Evolutionary conservation across 2,113 vertebrate species (phyloP).

Genomic region (Psammodynastes pulverulentus): DNA sequence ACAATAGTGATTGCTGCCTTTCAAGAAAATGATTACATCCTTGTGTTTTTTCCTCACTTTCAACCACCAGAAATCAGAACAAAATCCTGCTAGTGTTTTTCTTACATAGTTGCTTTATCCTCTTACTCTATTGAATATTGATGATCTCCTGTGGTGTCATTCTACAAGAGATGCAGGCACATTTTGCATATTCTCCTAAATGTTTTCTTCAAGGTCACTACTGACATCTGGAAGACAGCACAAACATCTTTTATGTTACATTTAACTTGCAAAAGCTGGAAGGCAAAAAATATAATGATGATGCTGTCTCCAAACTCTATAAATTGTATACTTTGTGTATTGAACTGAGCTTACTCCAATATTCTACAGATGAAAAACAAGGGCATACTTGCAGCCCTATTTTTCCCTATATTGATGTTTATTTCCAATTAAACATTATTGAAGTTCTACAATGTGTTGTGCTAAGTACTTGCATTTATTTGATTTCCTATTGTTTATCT

Average conservation of each 20-base stretch:
- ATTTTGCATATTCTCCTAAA: conserved; percentile 38
- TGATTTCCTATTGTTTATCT: background rate
- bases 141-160: conserved; percentile 38
- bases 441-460: background rate
- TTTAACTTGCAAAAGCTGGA: conserved; percentile 2
- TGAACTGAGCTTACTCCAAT: background rate
- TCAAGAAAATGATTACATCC: conserved; percentile 36
- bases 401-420: background rate
- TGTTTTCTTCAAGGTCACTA: conserved; percentile 54
- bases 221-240: conserved; percentile 36
- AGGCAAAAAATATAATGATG: background rate
- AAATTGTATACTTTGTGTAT: background rate
- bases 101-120: conserved; percentile 33
- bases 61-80: conserved; percentile 45
- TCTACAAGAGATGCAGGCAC: conserved; percentile 3
- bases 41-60: background rate
- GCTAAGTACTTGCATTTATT: background rate
- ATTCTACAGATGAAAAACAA: background rate
- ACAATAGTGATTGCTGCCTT: conserved; percentile 25
- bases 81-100: conserved; percentile 35
- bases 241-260: conserved; percentile 6
- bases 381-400: background rate
- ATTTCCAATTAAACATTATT: background rate
- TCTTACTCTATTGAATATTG: conserved; percentile 13
- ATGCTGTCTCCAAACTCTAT: background rate